A percentile compares a stretch with the other conserved stretches of the same genome.
phyloP scores from a whole-genome alignment of 2,797 vertebrate genomes.

The Periophthalmus magnuspinnatus region DNA sequence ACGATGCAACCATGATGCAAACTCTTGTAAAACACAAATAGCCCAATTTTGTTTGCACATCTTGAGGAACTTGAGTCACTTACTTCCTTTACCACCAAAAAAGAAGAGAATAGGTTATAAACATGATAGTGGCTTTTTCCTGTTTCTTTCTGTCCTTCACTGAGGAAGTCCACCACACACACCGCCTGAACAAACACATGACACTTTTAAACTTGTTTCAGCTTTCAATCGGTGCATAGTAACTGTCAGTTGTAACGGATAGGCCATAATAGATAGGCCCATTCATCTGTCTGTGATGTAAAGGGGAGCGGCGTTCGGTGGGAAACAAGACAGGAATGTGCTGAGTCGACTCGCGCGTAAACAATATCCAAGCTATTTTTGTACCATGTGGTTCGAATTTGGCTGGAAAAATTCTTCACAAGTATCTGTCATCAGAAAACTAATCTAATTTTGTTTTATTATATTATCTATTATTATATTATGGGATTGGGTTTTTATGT shows the following conservation, averaged over 20 bases:
- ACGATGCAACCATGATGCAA: background rate
- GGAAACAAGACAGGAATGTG: constrained; percentile 44
- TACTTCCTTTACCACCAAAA: constrained; percentile 28
- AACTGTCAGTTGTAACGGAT: constrained; percentile 35
- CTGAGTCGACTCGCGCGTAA: constrained; percentile 21
- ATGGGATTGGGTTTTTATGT: background rate
- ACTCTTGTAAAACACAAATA: background rate
- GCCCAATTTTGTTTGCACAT: background rate
- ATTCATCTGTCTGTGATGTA: constrained; percentile 17
- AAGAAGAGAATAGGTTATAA: constrained; percentile 24
- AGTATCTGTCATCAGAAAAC: background rate
- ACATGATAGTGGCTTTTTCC: constrained; percentile 13
- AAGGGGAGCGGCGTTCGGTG: constrained; percentile 33
- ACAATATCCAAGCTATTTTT: constrained; percentile 4
- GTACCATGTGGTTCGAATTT: background rate
- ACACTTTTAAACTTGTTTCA: constrained; percentile 37
- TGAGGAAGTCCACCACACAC: constrained; percentile 32
- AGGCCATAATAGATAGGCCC: constrained; percentile 50
- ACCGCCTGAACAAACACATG: constrained; percentile 52
- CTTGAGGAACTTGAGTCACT: constrained; percentile 20
- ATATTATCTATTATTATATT: background rate
- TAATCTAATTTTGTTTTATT: background rate
- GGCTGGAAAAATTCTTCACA: background rate
- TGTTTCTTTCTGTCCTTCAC: constrained; percentile 27
- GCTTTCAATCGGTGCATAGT: constrained; percentile 53